Evolutionary conservation across 2,113 vertebrate genomes (phyloP).

Genomic region (Nothocercus nigrocapillus): DNA sequence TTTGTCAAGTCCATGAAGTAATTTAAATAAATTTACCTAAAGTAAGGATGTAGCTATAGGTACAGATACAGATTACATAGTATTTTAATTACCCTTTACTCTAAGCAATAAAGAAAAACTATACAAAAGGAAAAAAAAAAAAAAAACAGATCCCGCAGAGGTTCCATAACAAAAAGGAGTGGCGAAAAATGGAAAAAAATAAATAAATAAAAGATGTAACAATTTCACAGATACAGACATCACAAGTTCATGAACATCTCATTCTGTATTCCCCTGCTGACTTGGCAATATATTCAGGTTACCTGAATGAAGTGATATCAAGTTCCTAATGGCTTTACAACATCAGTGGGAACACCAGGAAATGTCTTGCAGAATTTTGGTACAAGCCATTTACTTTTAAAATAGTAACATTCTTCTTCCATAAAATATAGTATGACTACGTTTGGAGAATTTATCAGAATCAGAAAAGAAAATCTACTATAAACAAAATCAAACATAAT

Average conservation of each 20-base stretch:
- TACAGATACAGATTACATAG: neutral
- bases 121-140: neutral
- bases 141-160: neutral
- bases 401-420: neutral
- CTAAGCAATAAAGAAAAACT: neutral
- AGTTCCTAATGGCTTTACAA: neutral
- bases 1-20: neutral
- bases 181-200: fast-evolving
- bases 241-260: neutral
- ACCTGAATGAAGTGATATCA: neutral
- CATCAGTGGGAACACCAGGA: neutral
- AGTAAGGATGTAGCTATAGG: neutral
- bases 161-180: neutral
- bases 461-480: neutral
- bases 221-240: neutral
- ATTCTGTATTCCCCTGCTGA: neutral
- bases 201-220: too few relatives aligned
- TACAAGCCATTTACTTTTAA: neutral
- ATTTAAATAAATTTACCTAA: neutral
- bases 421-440: neutral
- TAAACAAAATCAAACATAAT: neutral
- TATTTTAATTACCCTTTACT: neutral
- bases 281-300: neutral
- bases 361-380: neutral
- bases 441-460: neutral